phyloP scores from a whole-genome alignment of 2,113 vertebrate species.

The Pygoscelis antarcticus region DNA sequence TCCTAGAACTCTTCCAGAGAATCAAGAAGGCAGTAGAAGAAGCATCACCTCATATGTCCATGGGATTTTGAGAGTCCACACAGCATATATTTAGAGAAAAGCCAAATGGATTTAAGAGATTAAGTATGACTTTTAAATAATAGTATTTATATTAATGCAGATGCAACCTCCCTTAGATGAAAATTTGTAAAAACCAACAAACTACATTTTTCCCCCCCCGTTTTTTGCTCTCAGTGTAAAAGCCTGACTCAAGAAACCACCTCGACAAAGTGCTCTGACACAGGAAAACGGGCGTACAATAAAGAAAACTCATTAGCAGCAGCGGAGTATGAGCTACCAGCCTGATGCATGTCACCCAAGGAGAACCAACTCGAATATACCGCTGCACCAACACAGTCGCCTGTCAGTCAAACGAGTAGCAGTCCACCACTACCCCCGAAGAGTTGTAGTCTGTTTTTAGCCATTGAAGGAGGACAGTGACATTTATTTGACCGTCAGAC shows the following conservation, averaged over 20 bases:
- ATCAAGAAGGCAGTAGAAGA: neutral
- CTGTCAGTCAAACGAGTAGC: constrained; percentile 38
- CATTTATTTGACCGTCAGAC: constrained; percentile 55
- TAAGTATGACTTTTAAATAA: neutral
- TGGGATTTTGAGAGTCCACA: neutral
- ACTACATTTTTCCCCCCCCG: rapidly evolving
- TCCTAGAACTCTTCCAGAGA: neutral
- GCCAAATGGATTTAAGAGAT: neutral
- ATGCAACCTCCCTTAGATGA: neutral
- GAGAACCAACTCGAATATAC: neutral
- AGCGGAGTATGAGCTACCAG: neutral
- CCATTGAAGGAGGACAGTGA: constrained; percentile 17
- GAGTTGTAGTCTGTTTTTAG: constrained; percentile 38
- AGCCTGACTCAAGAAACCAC: neutral
- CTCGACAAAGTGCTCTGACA: neutral
- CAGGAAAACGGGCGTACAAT: rapidly evolving
- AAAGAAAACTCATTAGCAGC: neutral
- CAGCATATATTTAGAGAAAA: neutral
- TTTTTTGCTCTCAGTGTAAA: neutral
- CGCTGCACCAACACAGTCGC: constrained; percentile 5
- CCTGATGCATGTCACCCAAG: neutral
- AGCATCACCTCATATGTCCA: neutral
- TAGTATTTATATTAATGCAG: rapidly evolving
- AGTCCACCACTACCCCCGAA: neutral
- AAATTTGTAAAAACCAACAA: neutral